Conservation (phyloP, 1,140 invertebrate species). For the Leptinotarsa defecta region DNA sequence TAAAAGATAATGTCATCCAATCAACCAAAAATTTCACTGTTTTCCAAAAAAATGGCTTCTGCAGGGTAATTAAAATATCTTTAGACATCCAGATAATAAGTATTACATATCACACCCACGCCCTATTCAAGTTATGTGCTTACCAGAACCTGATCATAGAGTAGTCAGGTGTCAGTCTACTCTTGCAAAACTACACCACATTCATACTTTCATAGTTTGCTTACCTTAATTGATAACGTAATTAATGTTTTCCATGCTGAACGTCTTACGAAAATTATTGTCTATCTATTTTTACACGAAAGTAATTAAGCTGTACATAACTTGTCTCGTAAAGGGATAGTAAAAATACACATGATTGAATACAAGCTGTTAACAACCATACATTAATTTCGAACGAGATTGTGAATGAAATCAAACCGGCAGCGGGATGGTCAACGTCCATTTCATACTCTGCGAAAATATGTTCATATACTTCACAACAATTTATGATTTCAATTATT, state of each 20-base stretch:
- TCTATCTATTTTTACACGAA: conserved; percentile 4
- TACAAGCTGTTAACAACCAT: conserved; percentile 4
- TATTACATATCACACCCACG: background rate
- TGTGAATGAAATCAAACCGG: background rate
- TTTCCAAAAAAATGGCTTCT: no score
- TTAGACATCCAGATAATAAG: no score
- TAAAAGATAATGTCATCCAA: no score
- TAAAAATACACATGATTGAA: conserved; percentile 7
- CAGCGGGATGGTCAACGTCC: no score
- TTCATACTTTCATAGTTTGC: conserved; percentile 8
- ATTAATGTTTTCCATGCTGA: conserved; percentile 16
- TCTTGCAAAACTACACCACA: background rate
- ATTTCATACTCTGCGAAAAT: no score
- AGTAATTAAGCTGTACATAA: conserved; percentile 13
- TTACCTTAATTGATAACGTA: conserved; percentile 19
- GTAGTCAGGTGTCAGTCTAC: no score
- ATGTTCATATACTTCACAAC: no score
- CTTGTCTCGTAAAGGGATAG: background rate
- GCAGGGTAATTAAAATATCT: no score
- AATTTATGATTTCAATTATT: no score
- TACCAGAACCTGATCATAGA: background rate
- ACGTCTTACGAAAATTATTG: conserved; percentile 7
- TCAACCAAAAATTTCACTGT: no score
- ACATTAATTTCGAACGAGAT: conserved; percentile 2
- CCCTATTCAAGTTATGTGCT: background rate